Percentiles rank a stretch among this genome's conserved stretches.
Conservation (phyloP, 2,113 vertebrate species). For the Semnornis frantzii region DNA sequence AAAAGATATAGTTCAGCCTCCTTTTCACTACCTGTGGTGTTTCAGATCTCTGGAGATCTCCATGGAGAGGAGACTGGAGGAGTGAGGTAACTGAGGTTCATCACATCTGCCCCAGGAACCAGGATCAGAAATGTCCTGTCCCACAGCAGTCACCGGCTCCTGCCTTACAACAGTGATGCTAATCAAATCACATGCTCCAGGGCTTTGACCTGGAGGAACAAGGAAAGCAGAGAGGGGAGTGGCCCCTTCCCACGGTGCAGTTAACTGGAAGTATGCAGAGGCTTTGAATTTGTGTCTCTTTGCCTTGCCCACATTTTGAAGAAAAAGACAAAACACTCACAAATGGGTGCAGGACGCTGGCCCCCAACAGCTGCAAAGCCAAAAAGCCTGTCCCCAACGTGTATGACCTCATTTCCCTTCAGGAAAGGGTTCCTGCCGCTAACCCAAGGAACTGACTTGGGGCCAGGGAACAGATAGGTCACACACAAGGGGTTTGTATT, state of each 20-base stretch:
- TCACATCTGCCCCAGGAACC: rapidly evolving
- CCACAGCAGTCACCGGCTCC: not conserved
- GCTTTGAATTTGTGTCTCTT: not conserved
- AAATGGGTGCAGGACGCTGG: not conserved
- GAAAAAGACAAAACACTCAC: rapidly evolving
- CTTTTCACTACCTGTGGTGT: rapidly evolving
- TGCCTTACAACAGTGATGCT: not conserved
- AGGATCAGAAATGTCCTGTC: not conserved
- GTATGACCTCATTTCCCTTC: not conserved
- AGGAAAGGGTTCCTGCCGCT: not conserved
- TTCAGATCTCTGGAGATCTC: not conserved
- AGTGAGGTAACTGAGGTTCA: no score
- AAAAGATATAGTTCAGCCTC: not conserved
- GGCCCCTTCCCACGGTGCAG: not conserved
- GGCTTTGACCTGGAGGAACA: not conserved
- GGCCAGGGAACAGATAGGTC: not conserved
- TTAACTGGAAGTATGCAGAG: not conserved
- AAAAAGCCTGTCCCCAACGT: rapidly evolving
- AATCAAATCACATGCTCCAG: not conserved
- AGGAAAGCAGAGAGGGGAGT: not conserved
- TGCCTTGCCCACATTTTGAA: not conserved
- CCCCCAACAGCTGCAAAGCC: not conserved
- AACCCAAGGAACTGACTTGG: rapidly evolving
- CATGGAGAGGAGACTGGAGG: not conserved
- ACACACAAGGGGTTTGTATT: not conserved